Conservation (phyloP, 2,113 vertebrate species). For the Gracilinanus agilis region DNA sequence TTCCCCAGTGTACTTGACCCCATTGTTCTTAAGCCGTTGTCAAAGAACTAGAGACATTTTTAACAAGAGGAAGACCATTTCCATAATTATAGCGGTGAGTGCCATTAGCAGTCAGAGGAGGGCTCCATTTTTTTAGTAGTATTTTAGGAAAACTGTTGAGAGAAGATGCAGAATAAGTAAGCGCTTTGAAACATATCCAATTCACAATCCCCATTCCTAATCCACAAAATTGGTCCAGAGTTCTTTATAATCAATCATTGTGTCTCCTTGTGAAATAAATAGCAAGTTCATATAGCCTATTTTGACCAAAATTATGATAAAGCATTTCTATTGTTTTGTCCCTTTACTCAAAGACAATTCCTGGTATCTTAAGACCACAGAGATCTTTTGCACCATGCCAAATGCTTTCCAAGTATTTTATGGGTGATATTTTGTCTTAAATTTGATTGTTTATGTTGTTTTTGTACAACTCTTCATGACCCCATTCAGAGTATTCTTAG, state of each 20-base stretch:
- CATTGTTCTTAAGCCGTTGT: constrained; percentile 88
- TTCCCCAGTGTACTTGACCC: constrained; percentile 93
- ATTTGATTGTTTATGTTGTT: not conserved
- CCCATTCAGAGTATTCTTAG: too few relatives aligned
- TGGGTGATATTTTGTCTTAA: not conserved
- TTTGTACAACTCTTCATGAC: too few relatives aligned
- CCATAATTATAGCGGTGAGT: constrained; percentile 51
- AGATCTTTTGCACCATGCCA: not conserved
- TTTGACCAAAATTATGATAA: not conserved
- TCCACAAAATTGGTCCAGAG: not conserved
- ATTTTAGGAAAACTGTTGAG: constrained; percentile 76
- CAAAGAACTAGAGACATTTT: constrained; percentile 84
- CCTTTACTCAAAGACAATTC: not conserved
- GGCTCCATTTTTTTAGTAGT: constrained; percentile 70
- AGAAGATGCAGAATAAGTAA: constrained; percentile 70
- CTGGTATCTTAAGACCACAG: not conserved
- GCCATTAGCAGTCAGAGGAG: constrained; percentile 63
- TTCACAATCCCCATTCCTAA: not conserved
- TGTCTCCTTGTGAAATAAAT: not conserved
- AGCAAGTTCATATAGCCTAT: not conserved
- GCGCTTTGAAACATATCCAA: not conserved
- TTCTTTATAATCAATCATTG: not conserved
- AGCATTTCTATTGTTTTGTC: not conserved
- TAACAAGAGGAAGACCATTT: constrained; percentile 73
- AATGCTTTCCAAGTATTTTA: not conserved